Base-by-base conservation (phyloP, 2,797 vertebrate genomes). In the Gorsachius magnificus region DNA sequence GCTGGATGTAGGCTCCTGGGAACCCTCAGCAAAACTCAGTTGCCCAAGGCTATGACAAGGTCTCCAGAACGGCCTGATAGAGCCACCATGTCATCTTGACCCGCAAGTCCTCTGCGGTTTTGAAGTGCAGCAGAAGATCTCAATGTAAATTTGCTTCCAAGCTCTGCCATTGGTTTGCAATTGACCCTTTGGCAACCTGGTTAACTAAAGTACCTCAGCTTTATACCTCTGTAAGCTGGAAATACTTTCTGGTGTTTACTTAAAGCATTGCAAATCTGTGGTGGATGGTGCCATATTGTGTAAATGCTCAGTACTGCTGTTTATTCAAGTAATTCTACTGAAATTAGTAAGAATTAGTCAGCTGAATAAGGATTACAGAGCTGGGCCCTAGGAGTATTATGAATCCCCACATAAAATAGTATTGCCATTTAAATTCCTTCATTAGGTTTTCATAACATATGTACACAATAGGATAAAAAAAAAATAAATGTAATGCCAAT, bases 291-390 rank as follows among this genome's bases (percentile, higher is more conserved):
- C 70, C 72, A 45, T 88, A 64, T 89, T 88, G 87, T 84, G 36
- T 90, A 83, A 89, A 87, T 83, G 63, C 68, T 92, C 63, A 7
- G 56, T 72, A 74, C 61, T 82, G 71, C 71, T 96, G 91, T 95
- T 97, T 95, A 93, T 95, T 89, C 80, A 95, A 94, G 86, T 96
- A 93, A 94, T 94, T 96, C 91, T 87, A 57, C 54, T 93, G 64
- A 96, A 92, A 96, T 97, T 94, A 93, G 63, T 90, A 81, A 88
- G 92, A 97, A 93, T 97, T 96, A 95, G 61, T 95, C 95, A 96
- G 54, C 72, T 91, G 91, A 93, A 60, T 75, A 88, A 91, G 86
- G 83, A 91, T 97, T 96, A 86, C 22, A 45, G 70, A 90, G 36
- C 46, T 75, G 54, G 90, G 71, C 69, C 46, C 80, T 97, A 80